A percentile compares a stretch with the other conserved stretches of the same genome.
phyloP scores from a whole-genome alignment of 2,888 invertebrate species.

The Phengaris arion region DNA sequence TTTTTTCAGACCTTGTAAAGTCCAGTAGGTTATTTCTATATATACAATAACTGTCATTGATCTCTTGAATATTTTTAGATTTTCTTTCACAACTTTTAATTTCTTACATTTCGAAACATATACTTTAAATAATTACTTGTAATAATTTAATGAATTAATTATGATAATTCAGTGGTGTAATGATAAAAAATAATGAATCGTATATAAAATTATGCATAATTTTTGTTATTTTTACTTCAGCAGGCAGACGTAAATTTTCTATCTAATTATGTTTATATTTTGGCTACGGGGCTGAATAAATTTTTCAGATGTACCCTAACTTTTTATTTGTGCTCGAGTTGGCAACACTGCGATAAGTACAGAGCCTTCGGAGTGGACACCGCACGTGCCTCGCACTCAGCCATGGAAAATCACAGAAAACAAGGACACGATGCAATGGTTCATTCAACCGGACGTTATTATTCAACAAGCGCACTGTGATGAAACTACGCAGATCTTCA shows the following conservation, averaged over 20 bases:
- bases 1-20: background rate
- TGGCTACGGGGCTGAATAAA: background rate
- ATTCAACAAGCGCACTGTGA: constrained; percentile 75
- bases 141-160: background rate
- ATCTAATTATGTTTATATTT: background rate
- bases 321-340: constrained; percentile 29
- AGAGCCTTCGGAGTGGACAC: constrained; percentile 56
- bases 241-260: background rate
- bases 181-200: background rate
- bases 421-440: constrained; percentile 78
- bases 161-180: background rate
- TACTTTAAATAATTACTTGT: background rate
- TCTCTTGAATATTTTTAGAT: constrained; percentile 3
- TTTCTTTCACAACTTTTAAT: constrained; percentile 1
- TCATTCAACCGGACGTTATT: constrained; percentile 78
- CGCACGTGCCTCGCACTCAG: constrained; percentile 45
- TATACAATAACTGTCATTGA: background rate
- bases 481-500: constrained; percentile 67
- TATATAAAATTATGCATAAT: background rate
- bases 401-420: constrained; percentile 78
- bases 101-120: background rate
- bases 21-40: background rate
- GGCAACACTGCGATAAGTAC: constrained; percentile 39
- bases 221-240: background rate
- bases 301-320: background rate